Evolutionary conservation across 2,113 vertebrate species (phyloP).

Genomic region (Chaetorhynchus papuensis): DNA sequence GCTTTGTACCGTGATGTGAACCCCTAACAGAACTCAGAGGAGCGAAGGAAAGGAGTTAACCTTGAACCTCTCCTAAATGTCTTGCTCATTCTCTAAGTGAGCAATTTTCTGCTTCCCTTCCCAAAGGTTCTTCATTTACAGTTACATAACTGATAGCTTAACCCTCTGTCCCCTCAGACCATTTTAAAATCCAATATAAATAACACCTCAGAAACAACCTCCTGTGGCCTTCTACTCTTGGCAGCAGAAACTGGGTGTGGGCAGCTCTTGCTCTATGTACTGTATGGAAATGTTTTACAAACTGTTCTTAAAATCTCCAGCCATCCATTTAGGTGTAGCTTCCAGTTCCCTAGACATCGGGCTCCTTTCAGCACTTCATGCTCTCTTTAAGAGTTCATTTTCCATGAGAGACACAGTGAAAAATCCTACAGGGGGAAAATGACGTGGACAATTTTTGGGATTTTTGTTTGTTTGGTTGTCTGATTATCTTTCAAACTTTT

Average conservation of each 20-base stretch:
- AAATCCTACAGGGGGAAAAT: background rate
- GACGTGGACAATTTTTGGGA: rapidly evolving
- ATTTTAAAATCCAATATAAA: constrained; percentile 58
- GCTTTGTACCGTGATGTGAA: background rate
- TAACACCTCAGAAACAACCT: constrained; percentile 46
- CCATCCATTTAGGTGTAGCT: background rate
- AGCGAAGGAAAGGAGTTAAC: constrained; percentile 22
- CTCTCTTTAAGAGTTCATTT: background rate
- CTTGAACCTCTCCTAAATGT: constrained; percentile 53
- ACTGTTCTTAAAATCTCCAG: background rate
- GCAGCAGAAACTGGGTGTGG: background rate
- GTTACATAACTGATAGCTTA: constrained; percentile 64
- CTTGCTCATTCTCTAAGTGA: constrained; percentile 15
- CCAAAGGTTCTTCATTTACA: constrained; percentile 54
- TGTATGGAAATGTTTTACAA: background rate
- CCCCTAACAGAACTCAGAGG: background rate
- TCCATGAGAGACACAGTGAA: background rate
- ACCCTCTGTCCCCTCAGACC: constrained; percentile 49
- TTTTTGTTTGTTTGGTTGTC: background rate
- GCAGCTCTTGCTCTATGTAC: background rate
- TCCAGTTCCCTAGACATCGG: background rate
- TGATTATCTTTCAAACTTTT: background rate
- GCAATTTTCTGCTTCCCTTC: constrained; percentile 59
- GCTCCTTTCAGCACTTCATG: background rate
- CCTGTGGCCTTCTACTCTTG: constrained; percentile 42